phyloP scores from a whole-genome alignment of 2,113 vertebrate species.

The Dicentrarchus labrax region DNA sequence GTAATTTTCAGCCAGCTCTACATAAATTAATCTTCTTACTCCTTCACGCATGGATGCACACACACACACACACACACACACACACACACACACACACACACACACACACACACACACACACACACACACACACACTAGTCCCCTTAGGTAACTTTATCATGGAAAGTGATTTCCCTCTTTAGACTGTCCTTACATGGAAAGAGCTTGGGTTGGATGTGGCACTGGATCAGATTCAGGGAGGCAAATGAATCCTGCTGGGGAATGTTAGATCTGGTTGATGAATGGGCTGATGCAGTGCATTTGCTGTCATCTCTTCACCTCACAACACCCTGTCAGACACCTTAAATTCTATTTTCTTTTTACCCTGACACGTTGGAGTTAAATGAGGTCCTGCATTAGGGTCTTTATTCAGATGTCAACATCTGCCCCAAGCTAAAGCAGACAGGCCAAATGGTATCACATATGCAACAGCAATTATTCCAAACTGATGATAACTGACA shows the following conservation, averaged over 20 bases:
- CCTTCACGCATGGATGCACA: background rate
- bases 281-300: slow-evolving; percentile 44
- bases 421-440: background rate
- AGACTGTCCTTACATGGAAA: slow-evolving; percentile 83
- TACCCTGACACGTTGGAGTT: background rate
- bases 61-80: background rate
- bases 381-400: background rate
- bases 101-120: background rate
- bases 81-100: background rate
- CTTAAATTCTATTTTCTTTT: slow-evolving; percentile 28
- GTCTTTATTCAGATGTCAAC: background rate
- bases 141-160: slow-evolving; percentile 67
- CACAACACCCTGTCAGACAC: slow-evolving; percentile 46
- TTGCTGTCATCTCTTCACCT: slow-evolving; percentile 58
- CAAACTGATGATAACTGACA: background rate
- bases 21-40: background rate
- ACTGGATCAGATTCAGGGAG: slow-evolving; percentile 72
- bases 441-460: background rate
- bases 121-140: slow-evolving; percentile 20
- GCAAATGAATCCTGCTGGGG: slow-evolving; percentile 62
- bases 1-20: background rate
- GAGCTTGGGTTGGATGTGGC: slow-evolving; percentile 63
- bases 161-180: slow-evolving; percentile 75
- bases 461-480: background rate
- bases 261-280: slow-evolving; percentile 61